Conservation (phyloP, 2,888 invertebrate genomes). For the Eledone cirrhosa region DNA sequence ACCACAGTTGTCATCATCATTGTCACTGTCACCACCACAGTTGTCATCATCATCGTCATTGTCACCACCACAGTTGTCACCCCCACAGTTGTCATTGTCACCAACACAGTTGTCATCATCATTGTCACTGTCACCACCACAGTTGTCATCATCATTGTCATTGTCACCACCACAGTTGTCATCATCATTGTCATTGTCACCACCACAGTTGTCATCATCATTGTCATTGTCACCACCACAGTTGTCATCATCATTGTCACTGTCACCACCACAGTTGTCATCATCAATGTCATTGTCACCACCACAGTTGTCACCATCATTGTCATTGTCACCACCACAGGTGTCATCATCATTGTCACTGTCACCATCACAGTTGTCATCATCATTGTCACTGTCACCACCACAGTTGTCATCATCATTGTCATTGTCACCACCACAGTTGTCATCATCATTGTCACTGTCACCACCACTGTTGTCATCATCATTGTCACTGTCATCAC, state of each 20-base stretch:
- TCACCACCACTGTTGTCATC: background rate
- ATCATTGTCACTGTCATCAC: too few species aligned
- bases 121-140: too few species aligned
- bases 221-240: conserved; percentile 7
- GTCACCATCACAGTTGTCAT: background rate
- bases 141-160: conserved; percentile 1
- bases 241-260: too few species aligned
- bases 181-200: conserved; percentile 13
- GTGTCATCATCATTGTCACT: background rate
- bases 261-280: too few species aligned
- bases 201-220: conserved; percentile 7
- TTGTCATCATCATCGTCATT: conserved; percentile 7
- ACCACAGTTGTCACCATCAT: background rate
- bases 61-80: too few species aligned
- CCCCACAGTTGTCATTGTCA: too few species aligned
- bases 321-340: background rate
- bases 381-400: background rate
- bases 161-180: background rate
- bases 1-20: too few species aligned
- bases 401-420: background rate
- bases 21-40: too few species aligned
- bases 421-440: background rate
- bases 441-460: background rate
- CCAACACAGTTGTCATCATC: too few species aligned
- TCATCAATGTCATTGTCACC: background rate